phyloP scores from a whole-genome alignment of 2,797 vertebrate genomes.

The Crenuchus spilurus region DNA sequence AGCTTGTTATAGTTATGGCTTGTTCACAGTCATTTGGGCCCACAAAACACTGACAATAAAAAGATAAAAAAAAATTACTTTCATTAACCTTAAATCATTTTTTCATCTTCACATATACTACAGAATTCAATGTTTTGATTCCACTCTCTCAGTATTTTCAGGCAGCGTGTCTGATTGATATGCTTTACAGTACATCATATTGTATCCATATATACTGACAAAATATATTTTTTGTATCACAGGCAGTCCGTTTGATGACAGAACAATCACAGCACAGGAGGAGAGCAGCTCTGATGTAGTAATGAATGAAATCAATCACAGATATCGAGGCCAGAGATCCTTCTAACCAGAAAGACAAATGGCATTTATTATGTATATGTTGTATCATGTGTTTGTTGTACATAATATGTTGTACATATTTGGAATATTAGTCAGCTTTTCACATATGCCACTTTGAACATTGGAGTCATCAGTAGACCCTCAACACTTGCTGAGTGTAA shows the following conservation, averaged over 20 bases:
- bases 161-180: not conserved
- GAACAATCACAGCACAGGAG: slow-evolving; percentile 66
- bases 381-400: slow-evolving; percentile 7
- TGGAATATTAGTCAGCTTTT: not conserved
- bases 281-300: slow-evolving; percentile 64
- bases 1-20: too few species aligned
- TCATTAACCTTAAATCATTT: too few species aligned
- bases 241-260: slow-evolving; percentile 71
- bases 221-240: slow-evolving; percentile 29
- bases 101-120: too few species aligned
- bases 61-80: too few species aligned
- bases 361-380: not conserved
- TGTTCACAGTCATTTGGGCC: too few species aligned
- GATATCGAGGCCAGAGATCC: slow-evolving; percentile 44
- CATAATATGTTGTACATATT: not conserved
- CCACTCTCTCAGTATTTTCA: too few species aligned
- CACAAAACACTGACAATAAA: too few species aligned
- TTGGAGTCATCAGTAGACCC: not conserved
- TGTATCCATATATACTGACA: not conserved
- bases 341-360: not conserved
- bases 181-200: not conserved
- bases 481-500: not conserved
- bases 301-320: slow-evolving; percentile 72
- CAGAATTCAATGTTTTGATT: too few species aligned
- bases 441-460: not conserved